Base-by-base conservation (phyloP, 2,113 vertebrate species). In the Felis chaus region DNA sequence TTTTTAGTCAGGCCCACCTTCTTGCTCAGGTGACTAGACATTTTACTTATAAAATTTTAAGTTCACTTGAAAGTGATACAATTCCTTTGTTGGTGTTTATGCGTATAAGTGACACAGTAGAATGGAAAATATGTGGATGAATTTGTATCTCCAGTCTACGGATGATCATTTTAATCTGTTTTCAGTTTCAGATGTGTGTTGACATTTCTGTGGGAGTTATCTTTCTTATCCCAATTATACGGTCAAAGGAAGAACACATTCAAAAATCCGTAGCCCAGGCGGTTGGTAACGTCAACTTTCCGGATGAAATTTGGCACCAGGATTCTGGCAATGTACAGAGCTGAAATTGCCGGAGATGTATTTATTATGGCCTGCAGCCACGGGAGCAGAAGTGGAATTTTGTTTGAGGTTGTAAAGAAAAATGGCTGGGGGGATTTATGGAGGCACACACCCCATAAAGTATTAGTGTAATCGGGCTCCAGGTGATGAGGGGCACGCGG, bases 161-260 rank as follows among this genome's bases (percentile, higher is more conserved):
- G 87, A 36, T 65, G 48, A 97, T 97, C 97, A 91, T 80, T 89
- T 91, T 76, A 92, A 96, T 81, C 94, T 80, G 89, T 78, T 92
- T 68, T 82, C 97, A 97, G 84, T 84, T 92, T 89, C 92, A 97
- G 96, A 97, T 0, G 8, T 4, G 11, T 7, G 84, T 76, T 96
- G 97, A 39, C 84, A 66, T 98, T 92, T 95, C n/a, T 0, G 57
- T 82, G 94, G 91, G 97, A 92, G 93, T 71, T 89, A 87, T 94
- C 95, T 61, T 86, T 95, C 69, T 93, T 91, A 89, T 76, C 96
- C 13, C 19, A 94, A 65, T 95, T 78, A 85, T 14, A 21, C 8
- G 73, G 86, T 89, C 74, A 86, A 82, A 80, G 89, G 45, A 53
- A 94, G 98, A 87, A 95, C 25, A 95, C 71, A 89, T 79, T 93